Base-by-base conservation (phyloP, 2,888 invertebrate species). In the Dorcus hopei region DNA sequence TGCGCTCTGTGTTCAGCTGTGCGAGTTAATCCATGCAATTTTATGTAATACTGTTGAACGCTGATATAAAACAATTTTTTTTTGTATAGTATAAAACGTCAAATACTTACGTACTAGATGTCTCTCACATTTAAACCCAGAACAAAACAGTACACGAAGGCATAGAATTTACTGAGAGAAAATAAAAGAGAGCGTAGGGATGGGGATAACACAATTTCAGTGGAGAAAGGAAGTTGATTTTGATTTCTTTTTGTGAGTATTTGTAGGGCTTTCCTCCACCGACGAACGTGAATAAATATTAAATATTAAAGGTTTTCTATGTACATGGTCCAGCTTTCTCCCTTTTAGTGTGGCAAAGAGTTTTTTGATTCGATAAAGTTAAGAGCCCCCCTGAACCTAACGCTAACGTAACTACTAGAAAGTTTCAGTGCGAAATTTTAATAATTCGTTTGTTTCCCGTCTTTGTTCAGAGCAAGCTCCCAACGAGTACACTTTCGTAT, bases 1-100 rank as follows among this genome's bases (percentile, higher is more conserved):
- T 72, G 73, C 71, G 66, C 68, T 69, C 70, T 70, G 70, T 72
- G 66, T 68, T 70, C 64, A 72, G 72, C 60, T 60, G 74, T 74
- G 74, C 73, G 67, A 70, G 64, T 64, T 53, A 65, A 63, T 67
- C 61, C 68, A 65, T 63, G 66, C 64, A 62, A 63, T 49, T 49
- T 52, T 59, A 60, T 60, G 53, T 60, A 53, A 48, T 41, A 47
- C 33, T 60, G 47, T 50, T 54, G 33, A 49, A 49, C 33, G 49
- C 49, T 8, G 38, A 60, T 60, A 60, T 60, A 60, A 60, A 60
- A 60, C 60, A 60, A 57, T 57, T 41, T 45, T 57, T 33, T 33
- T 33, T 33, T 5, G 26, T 33, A 33, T 9, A 57, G 69, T 70
- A 70, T 67, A 70, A 70, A 70, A 70, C 65, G 61, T 65, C 33